Evolutionary conservation across 2,888 invertebrate species (phyloP).

Genomic region (Liposcelis brunnea): DNA sequence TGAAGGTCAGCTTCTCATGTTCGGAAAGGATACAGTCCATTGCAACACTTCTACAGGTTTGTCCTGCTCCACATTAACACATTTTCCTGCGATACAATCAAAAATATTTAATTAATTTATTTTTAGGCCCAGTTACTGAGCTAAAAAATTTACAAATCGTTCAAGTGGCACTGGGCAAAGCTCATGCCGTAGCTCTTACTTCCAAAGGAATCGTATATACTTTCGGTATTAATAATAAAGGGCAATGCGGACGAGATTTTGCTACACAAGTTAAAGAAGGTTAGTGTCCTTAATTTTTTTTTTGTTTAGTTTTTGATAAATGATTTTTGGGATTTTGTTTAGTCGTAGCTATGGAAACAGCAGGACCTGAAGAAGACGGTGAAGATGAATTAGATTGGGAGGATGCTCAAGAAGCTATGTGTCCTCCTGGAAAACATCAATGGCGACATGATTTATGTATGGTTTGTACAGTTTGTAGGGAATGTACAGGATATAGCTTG

Average conservation of each 20-base stretch:
- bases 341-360: constrained; percentile 37
- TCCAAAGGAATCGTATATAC: constrained; percentile 82
- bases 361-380: constrained; percentile 34
- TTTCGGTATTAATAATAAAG: constrained; percentile 94
- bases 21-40: constrained; percentile 82
- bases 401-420: constrained; percentile 38
- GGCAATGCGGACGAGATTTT: constrained; percentile 88
- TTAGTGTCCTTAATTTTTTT: constrained; percentile 16
- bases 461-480: constrained; percentile 77
- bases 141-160: constrained; percentile 42
- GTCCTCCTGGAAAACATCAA: constrained; percentile 52
- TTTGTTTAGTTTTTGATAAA: constrained; percentile 14
- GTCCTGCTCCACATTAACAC: neutral
- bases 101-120: neutral
- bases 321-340: constrained; percentile 7
- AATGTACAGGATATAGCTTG: constrained; percentile 85
- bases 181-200: constrained; percentile 81
- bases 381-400: constrained; percentile 33
- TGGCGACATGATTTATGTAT: constrained; percentile 72
- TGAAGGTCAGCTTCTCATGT: constrained; percentile 80
- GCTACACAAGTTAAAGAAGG: constrained; percentile 31
- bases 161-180: constrained; percentile 80
- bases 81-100: neutral
- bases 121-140: constrained; percentile 49
- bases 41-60: constrained; percentile 49